These are phyloP conservation scores for Auanema freiburgensis DNA, from an alignment of 2,888 invertebrate genomes.

Conservation along the genomic window DNA sequence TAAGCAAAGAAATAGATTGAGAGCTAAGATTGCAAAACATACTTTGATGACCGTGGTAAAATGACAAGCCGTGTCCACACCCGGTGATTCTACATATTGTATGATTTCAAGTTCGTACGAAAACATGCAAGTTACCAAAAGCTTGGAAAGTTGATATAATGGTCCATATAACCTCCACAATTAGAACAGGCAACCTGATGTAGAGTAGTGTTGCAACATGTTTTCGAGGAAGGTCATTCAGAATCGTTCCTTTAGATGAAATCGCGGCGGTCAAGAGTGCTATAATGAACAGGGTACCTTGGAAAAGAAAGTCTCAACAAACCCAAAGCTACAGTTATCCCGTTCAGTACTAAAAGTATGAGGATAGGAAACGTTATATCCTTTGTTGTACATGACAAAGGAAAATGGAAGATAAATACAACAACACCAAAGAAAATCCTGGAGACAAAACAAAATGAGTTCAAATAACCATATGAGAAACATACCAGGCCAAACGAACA, in stretches of 20 bases:
- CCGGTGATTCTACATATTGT: conserved; percentile 20
- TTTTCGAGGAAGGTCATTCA: conserved; percentile 75
- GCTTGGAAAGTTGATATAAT: conserved; percentile 77
- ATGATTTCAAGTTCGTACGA: neutral
- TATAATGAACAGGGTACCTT: conserved; percentile 12
- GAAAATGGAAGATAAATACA: conserved; percentile 54
- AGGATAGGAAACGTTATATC: conserved; percentile 29
- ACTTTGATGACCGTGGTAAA: conserved; percentile 32
- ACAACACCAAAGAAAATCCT: conserved; percentile 34
- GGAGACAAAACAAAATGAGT: conserved; percentile 8
- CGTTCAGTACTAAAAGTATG: conserved; percentile 64
- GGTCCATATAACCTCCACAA: conserved; percentile 80
- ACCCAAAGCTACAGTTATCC: conserved; percentile 29
- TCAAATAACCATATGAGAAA: conserved; percentile 5
- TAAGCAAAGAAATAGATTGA: conserved; percentile 6
- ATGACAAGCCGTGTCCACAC: conserved; percentile 26
- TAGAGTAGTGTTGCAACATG: conserved; percentile 67
- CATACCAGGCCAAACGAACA: conserved; percentile 68
- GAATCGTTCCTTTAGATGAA: conserved; percentile 75
- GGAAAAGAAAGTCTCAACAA: conserved; percentile 2
- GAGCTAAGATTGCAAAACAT: neutral
- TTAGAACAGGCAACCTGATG: conserved; percentile 75
- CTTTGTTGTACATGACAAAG: conserved; percentile 45
- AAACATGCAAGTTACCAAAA: conserved; percentile 40
- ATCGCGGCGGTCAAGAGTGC: conserved; percentile 53